Evolutionary conservation across 1,140 invertebrate genomes (phyloP), one percentile per base, ranked within the genome.

Genomic region (Lepidurus couesii): DNA sequence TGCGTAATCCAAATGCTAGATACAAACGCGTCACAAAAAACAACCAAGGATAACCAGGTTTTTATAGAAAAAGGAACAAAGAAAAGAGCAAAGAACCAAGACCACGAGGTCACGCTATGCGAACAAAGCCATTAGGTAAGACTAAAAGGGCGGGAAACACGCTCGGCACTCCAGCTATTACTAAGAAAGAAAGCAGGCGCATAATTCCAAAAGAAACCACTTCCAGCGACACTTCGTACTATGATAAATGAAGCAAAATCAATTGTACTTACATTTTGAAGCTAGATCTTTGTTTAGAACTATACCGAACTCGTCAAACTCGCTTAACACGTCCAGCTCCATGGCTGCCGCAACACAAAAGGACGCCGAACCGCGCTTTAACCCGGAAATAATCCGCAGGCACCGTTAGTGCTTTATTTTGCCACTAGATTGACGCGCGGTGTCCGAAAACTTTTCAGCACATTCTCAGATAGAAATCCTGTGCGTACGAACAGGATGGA

Each of bases 61-160:
- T 65, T 65, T 13, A 65, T 65, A 9, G 53, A 11, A 65, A 65
- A 65, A 5, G 53, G 53, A 65, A 65, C 53, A 65, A 65, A 65
- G 53, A 65, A 21, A 65, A 65, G 53, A 65, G 21, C 21, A 65
- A 21, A 65, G 34, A 34, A 34, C 34, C 34, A 65, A 65, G 53
- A 65, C 53, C 53, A 65, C 53, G 53, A 65, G 53, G 53, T 65
- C 53, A 65, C 53, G 53, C 53, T 65, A 65, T 16, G 21, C 21
- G 53, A 65, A 65, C 53, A 65, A 65, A 65, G 53, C 53, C 53
- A 65, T 65, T 65, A 65, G 53, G n/a, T 65, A 65, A 65, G 53
- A 65, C n/a, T 16, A 65, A 65, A 65, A 65, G 53, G 53, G 53
- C 53, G 53, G 53, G 53, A 65, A 65, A 65, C 53, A 13, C 13